A percentile compares a stretch with the other conserved stretches of the same genome.
Evolutionary conservation across 2,113 vertebrate genomes (phyloP).

Genomic region (Gorilla gorilla): DNA sequence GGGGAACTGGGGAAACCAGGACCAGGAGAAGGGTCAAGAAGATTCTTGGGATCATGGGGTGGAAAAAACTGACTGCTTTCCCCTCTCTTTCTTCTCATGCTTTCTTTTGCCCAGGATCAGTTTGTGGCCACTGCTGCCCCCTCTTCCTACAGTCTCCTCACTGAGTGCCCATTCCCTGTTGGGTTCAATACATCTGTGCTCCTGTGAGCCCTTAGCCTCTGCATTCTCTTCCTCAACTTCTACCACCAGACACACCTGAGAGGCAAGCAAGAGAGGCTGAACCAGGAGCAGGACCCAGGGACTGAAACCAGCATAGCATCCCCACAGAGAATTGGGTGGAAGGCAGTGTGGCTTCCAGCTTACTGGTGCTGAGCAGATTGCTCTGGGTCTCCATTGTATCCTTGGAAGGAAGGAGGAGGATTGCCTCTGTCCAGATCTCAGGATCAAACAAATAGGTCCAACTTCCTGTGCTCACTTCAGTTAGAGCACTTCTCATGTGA

Average conservation of each 20-base stretch:
- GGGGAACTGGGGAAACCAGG: neutral
- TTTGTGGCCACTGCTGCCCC: conserved; percentile 82
- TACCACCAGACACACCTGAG: conserved; percentile 78
- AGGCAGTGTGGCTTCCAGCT: accelerated
- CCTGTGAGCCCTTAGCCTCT: conserved; percentile 82
- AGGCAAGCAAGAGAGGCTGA: conserved; percentile 71
- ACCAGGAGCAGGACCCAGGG: neutral
- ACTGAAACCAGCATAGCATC: neutral
- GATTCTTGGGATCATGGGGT: neutral
- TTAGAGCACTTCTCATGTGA: neutral
- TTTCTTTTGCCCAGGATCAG: conserved; percentile 81
- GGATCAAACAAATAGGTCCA: neutral
- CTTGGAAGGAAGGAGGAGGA: neutral
- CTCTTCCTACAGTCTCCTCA: conserved; percentile 83
- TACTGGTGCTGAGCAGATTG: accelerated
- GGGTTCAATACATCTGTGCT: conserved; percentile 78
- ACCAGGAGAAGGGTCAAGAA: neutral
- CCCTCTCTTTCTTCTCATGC: neutral
- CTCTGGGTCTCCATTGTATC: neutral
- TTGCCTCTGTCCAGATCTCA: neutral
- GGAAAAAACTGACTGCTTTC: neutral
- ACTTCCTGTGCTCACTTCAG: neutral
- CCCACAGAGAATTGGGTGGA: neutral
- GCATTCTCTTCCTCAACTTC: conserved; percentile 82
- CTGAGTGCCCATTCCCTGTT: conserved; percentile 81